These are phyloP conservation scores for Anoura caudifer DNA, from an alignment of 2,113 vertebrate genomes.

Conservation along the genomic window DNA sequence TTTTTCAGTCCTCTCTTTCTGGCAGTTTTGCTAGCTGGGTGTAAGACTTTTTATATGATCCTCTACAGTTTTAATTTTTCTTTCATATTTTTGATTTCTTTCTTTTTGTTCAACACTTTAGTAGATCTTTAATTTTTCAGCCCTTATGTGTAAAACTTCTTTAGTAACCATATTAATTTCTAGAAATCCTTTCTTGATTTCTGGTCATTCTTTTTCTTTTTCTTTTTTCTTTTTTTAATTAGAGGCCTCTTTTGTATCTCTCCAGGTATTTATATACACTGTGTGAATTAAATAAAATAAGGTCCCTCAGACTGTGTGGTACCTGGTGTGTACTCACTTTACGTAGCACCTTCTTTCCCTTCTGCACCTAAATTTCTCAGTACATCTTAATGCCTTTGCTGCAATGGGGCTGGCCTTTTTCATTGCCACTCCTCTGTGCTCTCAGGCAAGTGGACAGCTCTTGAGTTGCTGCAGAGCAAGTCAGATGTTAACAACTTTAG, in stretches of 20 bases:
- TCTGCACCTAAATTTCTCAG: not conserved
- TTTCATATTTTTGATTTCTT: not conserved
- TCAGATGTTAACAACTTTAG: not conserved
- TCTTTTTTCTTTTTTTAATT: not conserved
- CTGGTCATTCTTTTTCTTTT: not conserved
- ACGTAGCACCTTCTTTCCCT: not conserved
- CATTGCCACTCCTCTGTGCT: not conserved
- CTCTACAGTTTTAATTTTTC: not conserved
- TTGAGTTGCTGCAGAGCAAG: not conserved
- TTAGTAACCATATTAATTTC: not conserved
- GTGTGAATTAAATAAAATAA: constrained; percentile 1
- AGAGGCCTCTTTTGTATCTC: not conserved
- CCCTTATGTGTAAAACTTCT: not conserved
- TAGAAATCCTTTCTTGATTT: not conserved
- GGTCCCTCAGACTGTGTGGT: not conserved
- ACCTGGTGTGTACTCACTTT: not conserved
- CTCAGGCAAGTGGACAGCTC: not conserved
- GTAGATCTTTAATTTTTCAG: constrained; percentile 14
- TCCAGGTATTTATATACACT: not conserved
- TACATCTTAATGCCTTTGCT: not conserved
- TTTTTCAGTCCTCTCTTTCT: not conserved
- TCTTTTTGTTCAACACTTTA: constrained; percentile 7
- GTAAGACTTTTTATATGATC: not conserved
- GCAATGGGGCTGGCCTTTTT: not conserved
- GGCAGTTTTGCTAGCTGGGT: not conserved